These are phyloP conservation scores for Amiota communis DNA, from an alignment of 2,888 invertebrate species.

Conservation along the genomic window DNA sequence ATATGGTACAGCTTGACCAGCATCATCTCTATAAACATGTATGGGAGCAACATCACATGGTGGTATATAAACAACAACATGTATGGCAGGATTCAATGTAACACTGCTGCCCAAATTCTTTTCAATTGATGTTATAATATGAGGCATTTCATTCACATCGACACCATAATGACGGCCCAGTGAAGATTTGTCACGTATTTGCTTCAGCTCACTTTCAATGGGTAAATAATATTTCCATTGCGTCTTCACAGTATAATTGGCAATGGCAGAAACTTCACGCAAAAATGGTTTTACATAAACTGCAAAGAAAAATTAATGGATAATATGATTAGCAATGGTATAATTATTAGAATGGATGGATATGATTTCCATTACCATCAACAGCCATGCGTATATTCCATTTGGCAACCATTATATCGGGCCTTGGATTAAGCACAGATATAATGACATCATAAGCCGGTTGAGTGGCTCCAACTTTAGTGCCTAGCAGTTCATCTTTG, in stretches of 20 bases:
- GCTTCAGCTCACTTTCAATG: constrained; percentile 82
- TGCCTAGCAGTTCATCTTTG: constrained; percentile 73
- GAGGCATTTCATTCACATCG: constrained; percentile 82
- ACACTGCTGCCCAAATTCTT: constrained; percentile 89
- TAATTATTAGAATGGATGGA: constrained; percentile 7
- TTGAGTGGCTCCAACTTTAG: constrained; percentile 75
- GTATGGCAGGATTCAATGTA: constrained; percentile 85
- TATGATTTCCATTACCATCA: constrained; percentile 74
- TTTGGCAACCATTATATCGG: constrained; percentile 79
- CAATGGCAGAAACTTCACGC: constrained; percentile 79
- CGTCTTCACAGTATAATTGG: constrained; percentile 87
- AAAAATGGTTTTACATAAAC: constrained; percentile 86
- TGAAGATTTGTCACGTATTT: constrained; percentile 75
- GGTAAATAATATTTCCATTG: constrained; percentile 90
- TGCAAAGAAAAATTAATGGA: constrained; percentile 69
- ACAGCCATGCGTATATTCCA: constrained; percentile 82
- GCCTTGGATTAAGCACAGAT: constrained; percentile 88
- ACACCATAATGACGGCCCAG: constrained; percentile 79
- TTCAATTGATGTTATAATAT: constrained; percentile 89
- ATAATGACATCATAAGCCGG: constrained; percentile 85
- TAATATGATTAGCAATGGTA: constrained; percentile 5
- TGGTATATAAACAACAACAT: constrained; percentile 88
- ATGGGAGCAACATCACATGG: constrained; percentile 84
- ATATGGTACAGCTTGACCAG: constrained; percentile 71
- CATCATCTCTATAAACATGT: constrained; percentile 78